Conservation (phyloP, 2,797 vertebrate species). For the Myripristis murdjan region DNA sequence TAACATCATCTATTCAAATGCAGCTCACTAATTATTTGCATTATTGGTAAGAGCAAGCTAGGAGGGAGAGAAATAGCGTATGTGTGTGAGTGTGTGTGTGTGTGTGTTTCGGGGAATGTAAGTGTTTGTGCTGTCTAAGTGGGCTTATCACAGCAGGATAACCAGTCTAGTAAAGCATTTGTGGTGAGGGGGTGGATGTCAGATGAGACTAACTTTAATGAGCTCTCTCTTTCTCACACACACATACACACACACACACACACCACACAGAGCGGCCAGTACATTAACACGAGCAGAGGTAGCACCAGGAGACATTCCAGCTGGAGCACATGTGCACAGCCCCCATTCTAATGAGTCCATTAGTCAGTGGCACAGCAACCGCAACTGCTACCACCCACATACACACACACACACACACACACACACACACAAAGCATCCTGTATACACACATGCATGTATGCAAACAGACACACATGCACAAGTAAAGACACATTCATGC, state of each 20-base stretch:
- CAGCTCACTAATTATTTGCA: neutral
- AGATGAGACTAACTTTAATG: slow-evolving; percentile 29
- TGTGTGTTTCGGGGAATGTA: neutral
- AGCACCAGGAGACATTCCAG: slow-evolving; percentile 59
- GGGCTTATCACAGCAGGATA: slow-evolving; percentile 15
- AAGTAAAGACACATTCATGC: too few relatives aligned
- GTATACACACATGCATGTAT: too few relatives aligned
- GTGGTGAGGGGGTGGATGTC: slow-evolving; percentile 14
- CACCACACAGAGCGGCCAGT: slow-evolving; percentile 12
- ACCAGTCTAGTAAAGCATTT: slow-evolving; percentile 10
- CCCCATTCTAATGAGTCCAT: slow-evolving; percentile 74
- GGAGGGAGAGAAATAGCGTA: neutral
- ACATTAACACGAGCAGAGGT: slow-evolving; percentile 58
- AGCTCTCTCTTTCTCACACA: too few relatives aligned
- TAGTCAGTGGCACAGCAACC: slow-evolving; percentile 58
- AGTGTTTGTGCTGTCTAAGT: slow-evolving; percentile 18
- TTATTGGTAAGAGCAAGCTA: neutral
- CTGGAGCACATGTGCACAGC: slow-evolving; percentile 71
- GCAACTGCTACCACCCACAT: too few relatives aligned
- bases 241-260: neutral
- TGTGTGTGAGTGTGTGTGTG: neutral
- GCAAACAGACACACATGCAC: too few relatives aligned
- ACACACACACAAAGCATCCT: too few relatives aligned
- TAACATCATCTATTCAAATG: neutral
- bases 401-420: too few relatives aligned